Percentiles rank a stretch among this genome's conserved stretches.
These are phyloP conservation scores for Indicator maculatus DNA, from an alignment of 2,113 vertebrate genomes.

Conservation along the genomic window DNA sequence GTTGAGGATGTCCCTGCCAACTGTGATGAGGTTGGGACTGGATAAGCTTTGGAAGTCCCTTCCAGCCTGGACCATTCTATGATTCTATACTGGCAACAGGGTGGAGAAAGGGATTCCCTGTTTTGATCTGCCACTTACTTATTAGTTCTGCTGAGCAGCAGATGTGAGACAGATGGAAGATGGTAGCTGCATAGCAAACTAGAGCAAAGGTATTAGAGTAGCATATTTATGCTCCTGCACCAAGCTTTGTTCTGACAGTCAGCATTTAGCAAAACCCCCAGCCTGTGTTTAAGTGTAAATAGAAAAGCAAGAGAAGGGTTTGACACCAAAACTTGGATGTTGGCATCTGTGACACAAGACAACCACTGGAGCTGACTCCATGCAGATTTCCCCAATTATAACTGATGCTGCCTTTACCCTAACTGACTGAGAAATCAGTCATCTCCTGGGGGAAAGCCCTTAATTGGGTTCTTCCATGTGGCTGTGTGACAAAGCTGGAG, in stretches of 20 bases:
- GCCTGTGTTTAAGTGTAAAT: slow-evolving; percentile 4
- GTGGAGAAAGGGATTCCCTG: not conserved
- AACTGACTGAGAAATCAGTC: slow-evolving; percentile 20
- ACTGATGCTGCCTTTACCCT: not conserved
- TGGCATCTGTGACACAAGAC: not conserved
- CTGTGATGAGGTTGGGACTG: too few species aligned
- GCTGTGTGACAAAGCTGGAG: not conserved
- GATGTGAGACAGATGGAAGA: not conserved
- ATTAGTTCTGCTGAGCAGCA: not conserved
- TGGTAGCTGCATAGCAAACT: not conserved
- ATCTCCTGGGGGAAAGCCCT: not conserved
- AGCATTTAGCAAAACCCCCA: slow-evolving; percentile 13
- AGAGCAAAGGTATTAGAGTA: not conserved
- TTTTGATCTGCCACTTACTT: not conserved
- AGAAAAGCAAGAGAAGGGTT: not conserved
- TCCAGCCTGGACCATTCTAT: too few species aligned
- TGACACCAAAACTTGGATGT: slow-evolving; percentile 22
- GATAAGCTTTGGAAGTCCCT: too few species aligned
- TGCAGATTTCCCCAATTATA: not conserved
- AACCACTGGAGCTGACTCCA: not conserved
- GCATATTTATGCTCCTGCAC: not conserved
- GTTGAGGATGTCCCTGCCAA: too few species aligned
- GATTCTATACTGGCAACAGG: not conserved
- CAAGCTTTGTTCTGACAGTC: slow-evolving; percentile 39
- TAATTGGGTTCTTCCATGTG: not conserved